Base-by-base conservation (phyloP, 2,888 invertebrate genomes). In the Sarcophaga carnaria region DNA sequence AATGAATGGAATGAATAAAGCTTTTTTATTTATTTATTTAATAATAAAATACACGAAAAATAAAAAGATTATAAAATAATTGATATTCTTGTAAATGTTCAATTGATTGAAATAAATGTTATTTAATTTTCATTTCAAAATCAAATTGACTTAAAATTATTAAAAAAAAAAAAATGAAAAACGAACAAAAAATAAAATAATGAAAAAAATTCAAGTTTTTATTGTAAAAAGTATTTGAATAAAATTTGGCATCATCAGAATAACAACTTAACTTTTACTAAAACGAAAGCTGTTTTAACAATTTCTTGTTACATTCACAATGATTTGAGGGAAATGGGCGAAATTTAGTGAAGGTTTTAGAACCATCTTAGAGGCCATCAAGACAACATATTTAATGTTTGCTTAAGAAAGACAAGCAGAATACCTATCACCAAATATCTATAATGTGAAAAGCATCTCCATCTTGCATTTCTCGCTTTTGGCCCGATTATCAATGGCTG, bases 71-170 rank as follows among this genome's bases (percentile, higher is more conserved):
- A 37, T 37, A 37, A 37, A 37, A 37, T 37, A 37, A 37, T 37
- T 37, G 59, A 37, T 76, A 76, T 79, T 77, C 74, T 80, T 85
- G 17, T 79, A 64, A 80, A 69, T 47, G 45, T 77, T 77, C 49
- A 83, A 80, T 14, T 66, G 66, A 67, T 67, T 72, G 54, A 74
- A 66, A 85, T 78, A 74, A 74, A 80, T 83, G 74, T 86, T 83
- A 78, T 83, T 83, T 37, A 37, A 54, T 54, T 54, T 87, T 83
- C 54, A 75, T 12, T 54, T 62, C 66, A 80, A 79, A 81, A 59
- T 64, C 63, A 74, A 82, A 75, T 67, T 79, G 76, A 78, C 47
- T 75, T 63, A 27, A 47, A 75, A 78, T 45, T 60, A 70, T 66
- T 60, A n/a, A 12, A 12, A 75, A 27, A 45, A 70, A 82, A 71